Evolutionary conservation across 1,140 invertebrate species (phyloP), one percentile per base, ranked within the genome.

Genomic region (Drosophila setifemur): DNA sequence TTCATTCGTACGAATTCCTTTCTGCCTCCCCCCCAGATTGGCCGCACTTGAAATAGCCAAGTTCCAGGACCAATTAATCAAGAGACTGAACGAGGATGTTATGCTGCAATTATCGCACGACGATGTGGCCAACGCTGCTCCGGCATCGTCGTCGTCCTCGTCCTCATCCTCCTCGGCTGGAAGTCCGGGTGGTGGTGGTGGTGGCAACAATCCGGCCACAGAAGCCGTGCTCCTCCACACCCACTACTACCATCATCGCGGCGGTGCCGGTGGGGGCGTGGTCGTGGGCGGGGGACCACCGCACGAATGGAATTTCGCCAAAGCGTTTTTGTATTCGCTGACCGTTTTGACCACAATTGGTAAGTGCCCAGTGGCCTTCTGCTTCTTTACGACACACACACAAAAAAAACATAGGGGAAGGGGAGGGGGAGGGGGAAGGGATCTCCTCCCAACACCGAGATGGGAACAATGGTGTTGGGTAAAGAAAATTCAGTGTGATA

Each of bases 261-360:
- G 94, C 19, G 94, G 94, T 82, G 95, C 64, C 47, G 72, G 66
- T 16, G 72, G 45, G 29, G 74, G 68, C 29, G 75, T 60, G 47
- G 69, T 63, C 23, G 79, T 58, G 29, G 74, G 70, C 21, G 79
- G 78, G 7, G 81, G 81, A 63, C 89, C 93, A 47, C 92, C 94
- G 19, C 94, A 94, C 86, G 95, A 97, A 82, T 99, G 97, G 97
- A 97, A 95, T 78, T 97, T 98, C 86, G 96, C 97, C 16, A 96
- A 96, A 88, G 96, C 97, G 9, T 98, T 98, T 91, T 93, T 99
- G 14, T 99, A 99, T 92, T 98, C 97, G 9, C 92, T 99, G 45
- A 99, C 98, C 12, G 96, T 98, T 40, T 94, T 98, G 28, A 99
- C 97, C 2, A 99, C 97, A 57, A 98, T 98, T 89, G 98, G 97